A percentile compares a stretch with the other conserved stretches of the same genome.
Evolutionary conservation across 2,888 invertebrate species (phyloP).

Genomic region (Melinaea menophilus): DNA sequence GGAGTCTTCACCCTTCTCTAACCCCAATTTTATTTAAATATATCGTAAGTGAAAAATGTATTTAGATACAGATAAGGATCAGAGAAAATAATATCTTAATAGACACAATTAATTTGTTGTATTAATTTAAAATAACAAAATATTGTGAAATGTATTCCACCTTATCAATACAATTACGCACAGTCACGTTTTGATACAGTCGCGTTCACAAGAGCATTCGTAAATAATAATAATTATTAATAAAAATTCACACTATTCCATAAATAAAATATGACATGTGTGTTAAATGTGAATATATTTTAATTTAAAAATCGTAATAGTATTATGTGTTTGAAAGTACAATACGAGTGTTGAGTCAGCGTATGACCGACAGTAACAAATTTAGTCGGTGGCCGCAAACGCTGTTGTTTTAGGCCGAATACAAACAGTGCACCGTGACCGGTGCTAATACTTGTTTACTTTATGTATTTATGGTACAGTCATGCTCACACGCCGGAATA

Average conservation of each 20-base stretch:
- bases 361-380: slow-evolving; percentile 67
- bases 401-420: slow-evolving; percentile 75
- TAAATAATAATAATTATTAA: slow-evolving; percentile 10
- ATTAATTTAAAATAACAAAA: slow-evolving; percentile 67
- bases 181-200: slow-evolving; percentile 63
- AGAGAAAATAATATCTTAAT: slow-evolving; percentile 71
- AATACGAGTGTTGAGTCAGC: slow-evolving; percentile 62
- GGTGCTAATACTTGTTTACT: slow-evolving; percentile 73
- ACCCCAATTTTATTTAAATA: slow-evolving; percentile 38
- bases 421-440: slow-evolving; percentile 74
- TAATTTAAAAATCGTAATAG: slow-evolving; percentile 2
- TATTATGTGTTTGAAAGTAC: slow-evolving; percentile 44
- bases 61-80: slow-evolving; percentile 54
- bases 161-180: slow-evolving; percentile 59
- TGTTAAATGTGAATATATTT: too few species aligned
- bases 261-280: too few species aligned
- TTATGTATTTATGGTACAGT: slow-evolving; percentile 70
- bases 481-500: slow-evolving; percentile 65
- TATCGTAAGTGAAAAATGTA: slow-evolving; percentile 44
- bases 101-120: slow-evolving; percentile 66
- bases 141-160: slow-evolving; percentile 65
- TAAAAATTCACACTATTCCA: too few species aligned
- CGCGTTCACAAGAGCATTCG: slow-evolving; percentile 33
- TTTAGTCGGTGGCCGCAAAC: slow-evolving; percentile 68
- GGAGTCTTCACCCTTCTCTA: slow-evolving; percentile 24